phyloP scores from a whole-genome alignment of 2,113 vertebrate genomes.

The Dicaeum eximium region DNA sequence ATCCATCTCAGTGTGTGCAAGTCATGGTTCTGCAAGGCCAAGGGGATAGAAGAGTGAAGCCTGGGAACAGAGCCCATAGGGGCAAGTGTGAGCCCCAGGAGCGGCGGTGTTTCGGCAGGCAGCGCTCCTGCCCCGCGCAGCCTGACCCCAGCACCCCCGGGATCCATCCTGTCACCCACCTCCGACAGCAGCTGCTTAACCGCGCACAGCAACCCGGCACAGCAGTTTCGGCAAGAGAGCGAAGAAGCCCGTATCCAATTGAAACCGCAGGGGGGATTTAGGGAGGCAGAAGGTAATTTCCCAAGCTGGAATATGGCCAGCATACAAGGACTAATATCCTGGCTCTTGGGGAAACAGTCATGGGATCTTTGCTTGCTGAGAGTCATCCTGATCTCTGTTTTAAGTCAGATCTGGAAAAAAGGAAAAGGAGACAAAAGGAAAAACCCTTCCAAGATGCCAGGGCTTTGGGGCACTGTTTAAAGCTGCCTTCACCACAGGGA shows the following conservation, averaged over 20 bases:
- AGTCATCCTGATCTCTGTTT: constrained; percentile 18
- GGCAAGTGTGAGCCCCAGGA: fast-evolving
- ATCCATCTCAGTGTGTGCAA: background rate
- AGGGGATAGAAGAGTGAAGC: background rate
- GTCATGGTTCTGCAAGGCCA: background rate
- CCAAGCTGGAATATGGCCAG: constrained; percentile 66
- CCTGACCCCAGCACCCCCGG: background rate
- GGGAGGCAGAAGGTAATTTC: constrained; percentile 74
- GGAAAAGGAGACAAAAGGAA: constrained; percentile 28
- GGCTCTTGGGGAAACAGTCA: constrained; percentile 53
- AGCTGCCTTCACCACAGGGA: background rate
- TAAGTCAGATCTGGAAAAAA: constrained; percentile 23
- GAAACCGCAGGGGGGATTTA: constrained; percentile 62
- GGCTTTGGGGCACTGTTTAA: background rate
- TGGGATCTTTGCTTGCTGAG: constrained; percentile 43
- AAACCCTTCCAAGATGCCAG: background rate
- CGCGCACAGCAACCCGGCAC: constrained; percentile 21
- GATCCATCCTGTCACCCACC: constrained; percentile 38
- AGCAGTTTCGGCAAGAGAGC: constrained; percentile 31
- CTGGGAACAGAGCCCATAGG: background rate
- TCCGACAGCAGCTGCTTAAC: constrained; percentile 61
- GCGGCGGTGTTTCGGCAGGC: background rate
- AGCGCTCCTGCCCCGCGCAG: background rate
- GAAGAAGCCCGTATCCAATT: constrained; percentile 53
- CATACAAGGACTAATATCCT: constrained; percentile 56